Base-by-base conservation (phyloP, 1,140 invertebrate genomes). In the Trichonephila inaurata region DNA sequence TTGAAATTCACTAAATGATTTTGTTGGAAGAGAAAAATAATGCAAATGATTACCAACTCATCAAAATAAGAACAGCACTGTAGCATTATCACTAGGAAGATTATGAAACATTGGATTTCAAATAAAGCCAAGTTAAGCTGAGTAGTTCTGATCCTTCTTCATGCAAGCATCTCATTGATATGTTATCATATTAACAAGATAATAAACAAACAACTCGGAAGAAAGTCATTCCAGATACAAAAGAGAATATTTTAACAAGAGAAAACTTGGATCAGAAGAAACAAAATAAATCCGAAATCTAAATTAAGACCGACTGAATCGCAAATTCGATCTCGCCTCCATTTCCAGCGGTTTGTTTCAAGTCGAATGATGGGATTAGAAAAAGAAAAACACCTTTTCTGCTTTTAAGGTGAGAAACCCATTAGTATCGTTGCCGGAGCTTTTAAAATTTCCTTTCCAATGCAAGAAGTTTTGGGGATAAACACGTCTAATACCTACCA, bases 291-390 rank as follows among this genome's bases (percentile, higher is more conserved):
- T 33, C 33, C 6, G 28, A 77, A 77, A 77, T 40, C 33, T 28
- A 77, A 77, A 77, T 77, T 77, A 77, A 28, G 28, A 77, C 14
- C 14, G 72, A 77, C 72, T 77, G 33, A 77, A 77, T 77, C 33
- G 51, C 72, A 77, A 77, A 77, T 33, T 77, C 33, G 72, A 77
- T 77, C 72, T 40, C 72, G 12, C 33, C 28, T 1, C 28, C 24
- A 33, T 77, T 77, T 77, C 19, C 72, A 33, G 72, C 28, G 72
- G 72, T 77, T 77, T 77, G 72, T 77, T 77, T 77, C 72, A 77
- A 77, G 72, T 40, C 28, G 33, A 24, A 77, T 77, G 28, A 77
- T 18, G 72, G 72, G 72, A 77, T 77, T 77, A 40, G 14, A 40
- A 40, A 18, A 77, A 77, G 18, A 40, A 33, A 77, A 77, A 16